Evolutionary conservation across 2,113 vertebrate species (phyloP), one percentile per base, ranked within the genome.

Genomic region (Melanotaenia duboulayi): DNA sequence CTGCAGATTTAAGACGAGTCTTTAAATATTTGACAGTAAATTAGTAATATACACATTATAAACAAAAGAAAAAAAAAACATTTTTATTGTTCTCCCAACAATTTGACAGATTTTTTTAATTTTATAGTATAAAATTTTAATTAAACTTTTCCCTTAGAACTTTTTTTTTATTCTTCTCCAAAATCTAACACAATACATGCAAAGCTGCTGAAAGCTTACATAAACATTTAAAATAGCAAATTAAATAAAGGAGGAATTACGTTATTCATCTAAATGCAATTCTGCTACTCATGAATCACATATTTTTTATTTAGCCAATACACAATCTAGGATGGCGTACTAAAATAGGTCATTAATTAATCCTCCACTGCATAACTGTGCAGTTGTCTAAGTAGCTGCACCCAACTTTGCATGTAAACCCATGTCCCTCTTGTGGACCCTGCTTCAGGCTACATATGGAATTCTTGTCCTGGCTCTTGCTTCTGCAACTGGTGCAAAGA

Each of bases 401-500:
- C 23, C 48, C 16, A 25, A 16, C 40, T 62, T n/a, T 65, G 42
- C 52, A 60, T 44, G 50, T 14, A 60, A 28, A 35, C 32, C 32
- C 32, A 17, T 19, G 2, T 50, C 24, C 42, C 72, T 48, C 4
- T 10, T 5, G 16, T 63, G 40, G 71, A 64, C 81, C 49, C 46
- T 35, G 24, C 63, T 35, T 70, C 65, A 74, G 58, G 25, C 65
- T 58, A 54, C 72, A 78, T 64, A 82, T 70, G 61, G 75, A 85
- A 75, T 81, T 67, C 64, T 79, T 22, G 14, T 68, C 48, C 59
- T 65, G 71, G 67, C 49, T 83, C 84, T 63, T 23, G 44, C 85
- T 81, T 81, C 82, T 71, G 69, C 75, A 85, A 89, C 87, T 90
- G 86, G 86, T 89, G 89, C 85, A 79, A 77, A 65, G 48, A 77